These are phyloP conservation scores for Zygogramma bicolorata DNA, from an alignment of 2,888 invertebrate species.

Conservation along the genomic window DNA sequence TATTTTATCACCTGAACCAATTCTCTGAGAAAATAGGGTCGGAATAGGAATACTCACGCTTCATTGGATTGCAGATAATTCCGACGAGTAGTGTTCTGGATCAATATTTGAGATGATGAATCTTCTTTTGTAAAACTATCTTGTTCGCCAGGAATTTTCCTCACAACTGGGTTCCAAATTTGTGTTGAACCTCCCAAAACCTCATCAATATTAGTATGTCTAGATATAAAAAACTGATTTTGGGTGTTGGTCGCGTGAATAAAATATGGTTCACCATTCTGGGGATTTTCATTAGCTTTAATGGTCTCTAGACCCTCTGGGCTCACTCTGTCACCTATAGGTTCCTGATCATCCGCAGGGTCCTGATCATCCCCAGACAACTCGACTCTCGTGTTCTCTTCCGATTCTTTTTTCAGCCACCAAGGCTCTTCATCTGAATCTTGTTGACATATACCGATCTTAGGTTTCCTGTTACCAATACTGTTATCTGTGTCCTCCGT, in stretches of 20 bases:
- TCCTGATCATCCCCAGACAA: constrained; percentile 66
- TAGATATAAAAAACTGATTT: constrained; percentile 79
- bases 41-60: constrained; percentile 59
- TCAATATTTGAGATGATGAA: constrained; percentile 73
- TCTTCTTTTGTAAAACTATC: constrained; percentile 78
- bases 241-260: constrained; percentile 49
- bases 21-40: background rate
- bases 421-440: constrained; percentile 70
- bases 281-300: constrained; percentile 64
- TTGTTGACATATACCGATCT: constrained; percentile 65
- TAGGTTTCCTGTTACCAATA: constrained; percentile 35
- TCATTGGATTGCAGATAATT: constrained; percentile 72
- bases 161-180: constrained; percentile 76
- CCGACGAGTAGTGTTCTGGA: constrained; percentile 80
- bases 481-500: constrained; percentile 64
- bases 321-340: constrained; percentile 82
- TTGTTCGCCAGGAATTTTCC: constrained; percentile 67
- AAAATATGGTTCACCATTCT: constrained; percentile 64
- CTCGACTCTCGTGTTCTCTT: too few species aligned
- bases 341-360: constrained; percentile 58
- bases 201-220: constrained; percentile 90
- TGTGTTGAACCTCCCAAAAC: constrained; percentile 77
- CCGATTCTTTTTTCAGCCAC: constrained; percentile 73
- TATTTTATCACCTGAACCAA: too few species aligned
- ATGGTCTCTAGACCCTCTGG: constrained; percentile 79